Conservation (phyloP, 2,113 vertebrate species). For the Noturus placidus region DNA sequence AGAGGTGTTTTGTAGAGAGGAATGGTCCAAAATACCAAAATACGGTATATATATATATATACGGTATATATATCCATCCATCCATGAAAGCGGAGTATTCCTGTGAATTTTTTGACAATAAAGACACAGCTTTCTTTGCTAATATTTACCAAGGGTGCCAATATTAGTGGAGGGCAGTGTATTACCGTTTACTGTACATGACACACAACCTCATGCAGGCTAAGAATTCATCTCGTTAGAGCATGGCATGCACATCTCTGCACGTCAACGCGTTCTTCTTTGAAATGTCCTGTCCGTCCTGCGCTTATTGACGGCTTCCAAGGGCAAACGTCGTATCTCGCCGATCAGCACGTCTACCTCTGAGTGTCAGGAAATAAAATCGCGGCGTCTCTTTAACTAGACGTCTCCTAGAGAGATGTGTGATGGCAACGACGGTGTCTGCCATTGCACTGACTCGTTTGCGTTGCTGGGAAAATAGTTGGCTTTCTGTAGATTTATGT, state of each 20-base stretch:
- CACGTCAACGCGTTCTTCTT: background rate
- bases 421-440: background rate
- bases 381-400: background rate
- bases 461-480: background rate
- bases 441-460: background rate
- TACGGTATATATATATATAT: no score
- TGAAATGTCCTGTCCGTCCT: background rate
- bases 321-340: background rate
- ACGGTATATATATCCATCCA: no score
- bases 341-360: slow-evolving; percentile 18
- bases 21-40: no score
- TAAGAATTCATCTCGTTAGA: slow-evolving; percentile 43
- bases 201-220: background rate
- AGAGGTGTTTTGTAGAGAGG: no score
- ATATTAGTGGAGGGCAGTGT: no score
- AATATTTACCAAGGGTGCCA: no score
- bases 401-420: background rate
- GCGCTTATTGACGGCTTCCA: slow-evolving; percentile 20
- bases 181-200: background rate
- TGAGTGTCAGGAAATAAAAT: slow-evolving; percentile 27
- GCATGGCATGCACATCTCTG: background rate
- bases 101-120: no score
- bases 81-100: no score
- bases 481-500: background rate
- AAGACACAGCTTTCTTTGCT: no score